Evolutionary conservation across 2,888 invertebrate species (phyloP).

Genomic region (Fabriciana adippe): DNA sequence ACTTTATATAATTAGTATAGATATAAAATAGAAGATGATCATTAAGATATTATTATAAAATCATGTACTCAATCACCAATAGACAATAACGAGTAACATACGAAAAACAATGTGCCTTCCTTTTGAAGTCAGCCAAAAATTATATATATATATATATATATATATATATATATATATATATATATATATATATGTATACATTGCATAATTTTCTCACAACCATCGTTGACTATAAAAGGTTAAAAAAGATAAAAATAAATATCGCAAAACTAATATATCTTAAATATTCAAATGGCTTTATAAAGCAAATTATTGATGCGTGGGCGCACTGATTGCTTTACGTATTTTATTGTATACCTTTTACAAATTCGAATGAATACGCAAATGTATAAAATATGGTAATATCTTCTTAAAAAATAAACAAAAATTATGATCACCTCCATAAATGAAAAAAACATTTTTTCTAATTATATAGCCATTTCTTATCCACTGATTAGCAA

Average conservation of each 20-base stretch:
- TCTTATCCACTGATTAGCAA: not conserved
- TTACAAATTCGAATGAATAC: constrained; percentile 10
- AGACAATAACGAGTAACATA: too few relatives aligned
- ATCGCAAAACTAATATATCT: not conserved
- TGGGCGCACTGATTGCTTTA: constrained; percentile 13
- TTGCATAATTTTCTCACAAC: too few relatives aligned
- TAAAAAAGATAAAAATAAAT: not conserved
- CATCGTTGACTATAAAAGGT: too few relatives aligned
- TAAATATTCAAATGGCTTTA: constrained; percentile 7
- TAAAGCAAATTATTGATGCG: constrained; percentile 21
- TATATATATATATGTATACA: too few relatives aligned
- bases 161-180: too few relatives aligned
- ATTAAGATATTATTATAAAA: too few relatives aligned
- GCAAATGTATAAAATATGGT: constrained; percentile 12
- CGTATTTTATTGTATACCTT: not conserved
- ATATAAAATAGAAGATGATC: too few relatives aligned
- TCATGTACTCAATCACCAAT: too few relatives aligned
- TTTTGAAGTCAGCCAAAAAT: too few relatives aligned
- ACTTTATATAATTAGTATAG: too few relatives aligned
- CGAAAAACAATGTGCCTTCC: too few relatives aligned
- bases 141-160: too few relatives aligned
- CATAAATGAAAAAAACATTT: not conserved
- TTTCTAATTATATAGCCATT: not conserved
- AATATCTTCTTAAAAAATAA: constrained; percentile 7
- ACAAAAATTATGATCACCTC: constrained; percentile 5